A percentile compares a stretch with the other conserved stretches of the same genome.
phyloP scores from a whole-genome alignment of 1,140 invertebrate species.

The Polypedilum pembai region DNA sequence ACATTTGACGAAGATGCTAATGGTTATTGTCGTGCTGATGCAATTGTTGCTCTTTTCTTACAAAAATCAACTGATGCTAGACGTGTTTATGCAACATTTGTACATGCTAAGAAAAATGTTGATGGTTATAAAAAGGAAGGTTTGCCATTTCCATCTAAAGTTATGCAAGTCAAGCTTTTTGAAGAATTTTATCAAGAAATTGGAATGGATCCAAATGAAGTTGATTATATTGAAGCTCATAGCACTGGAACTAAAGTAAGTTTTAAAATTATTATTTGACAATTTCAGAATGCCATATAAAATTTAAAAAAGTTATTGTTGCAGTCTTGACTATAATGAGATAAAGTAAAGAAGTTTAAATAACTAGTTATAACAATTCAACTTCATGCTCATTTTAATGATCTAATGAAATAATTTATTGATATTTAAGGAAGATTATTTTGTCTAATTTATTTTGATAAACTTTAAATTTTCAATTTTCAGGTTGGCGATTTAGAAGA shows the following conservation, averaged over 20 bases:
- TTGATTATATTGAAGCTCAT: constrained; percentile 67
- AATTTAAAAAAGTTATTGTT: no score
- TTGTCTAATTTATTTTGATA: no score
- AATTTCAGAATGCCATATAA: no score
- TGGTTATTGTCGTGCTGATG: constrained; percentile 57
- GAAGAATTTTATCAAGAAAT: constrained; percentile 54
- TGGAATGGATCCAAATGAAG: constrained; percentile 51
- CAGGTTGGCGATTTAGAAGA: constrained; percentile 36
- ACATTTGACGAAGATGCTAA: constrained; percentile 55
- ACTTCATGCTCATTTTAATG: no score
- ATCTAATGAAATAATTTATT: no score
- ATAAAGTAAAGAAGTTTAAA: no score
- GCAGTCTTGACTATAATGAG: no score
- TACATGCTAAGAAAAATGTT: constrained; percentile 50
- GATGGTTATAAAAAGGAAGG: constrained; percentile 50
- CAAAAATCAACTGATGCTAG: constrained; percentile 48
- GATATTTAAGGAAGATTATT: no score
- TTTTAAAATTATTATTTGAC: background rate
- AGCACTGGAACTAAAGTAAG: constrained; percentile 49
- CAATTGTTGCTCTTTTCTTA: constrained; percentile 49
- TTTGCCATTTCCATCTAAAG: constrained; percentile 50
- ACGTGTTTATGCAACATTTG: constrained; percentile 52
- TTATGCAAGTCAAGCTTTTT: constrained; percentile 49
- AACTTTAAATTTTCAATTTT: no score
- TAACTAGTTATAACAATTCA: no score